phyloP scores from a whole-genome alignment of 2,797 vertebrate genomes.

The Clarias fuscus region DNA sequence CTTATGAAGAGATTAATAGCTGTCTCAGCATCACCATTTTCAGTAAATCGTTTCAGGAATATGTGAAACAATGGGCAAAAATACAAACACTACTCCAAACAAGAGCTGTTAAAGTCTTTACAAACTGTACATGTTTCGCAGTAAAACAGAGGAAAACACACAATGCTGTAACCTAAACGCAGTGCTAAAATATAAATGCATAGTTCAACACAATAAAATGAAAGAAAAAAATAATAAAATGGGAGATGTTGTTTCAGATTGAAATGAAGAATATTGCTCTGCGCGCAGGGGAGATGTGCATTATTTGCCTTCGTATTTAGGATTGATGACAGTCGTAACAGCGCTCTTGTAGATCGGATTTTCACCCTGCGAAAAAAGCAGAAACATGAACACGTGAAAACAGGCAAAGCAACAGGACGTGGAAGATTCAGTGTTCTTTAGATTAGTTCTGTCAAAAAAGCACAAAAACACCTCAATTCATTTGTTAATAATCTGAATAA shows the following conservation, averaged over 20 bases:
- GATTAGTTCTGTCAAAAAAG: not conserved
- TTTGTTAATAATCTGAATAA: not conserved
- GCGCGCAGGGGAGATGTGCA: slow-evolving; percentile 38
- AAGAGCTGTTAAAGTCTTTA: slow-evolving; percentile 49
- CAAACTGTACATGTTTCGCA: slow-evolving; percentile 50
- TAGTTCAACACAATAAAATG: slow-evolving; percentile 34
- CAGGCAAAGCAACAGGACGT: not conserved
- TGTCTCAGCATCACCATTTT: not conserved
- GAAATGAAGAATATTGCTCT: slow-evolving; percentile 13
- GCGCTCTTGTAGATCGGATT: slow-evolving; percentile 99
- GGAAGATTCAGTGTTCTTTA: not conserved
- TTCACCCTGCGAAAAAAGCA: slow-evolving; percentile 81
- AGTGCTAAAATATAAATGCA: slow-evolving; percentile 45
- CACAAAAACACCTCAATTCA: not conserved
- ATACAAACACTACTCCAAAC: slow-evolving; percentile 27
- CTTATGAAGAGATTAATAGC: slow-evolving; percentile 4
- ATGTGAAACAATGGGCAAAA: slow-evolving; percentile 9
- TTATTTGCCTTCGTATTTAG: slow-evolving; percentile 99
- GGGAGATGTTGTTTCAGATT: slow-evolving; percentile 14
- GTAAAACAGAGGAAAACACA: slow-evolving; percentile 24
- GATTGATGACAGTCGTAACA: slow-evolving; percentile 97
- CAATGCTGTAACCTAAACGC: slow-evolving; percentile 23
- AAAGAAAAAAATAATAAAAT: slow-evolving; percentile 14
- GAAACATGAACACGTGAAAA: slow-evolving; percentile 7
- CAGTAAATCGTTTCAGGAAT: slow-evolving; percentile 13